Percentiles rank a stretch among this genome's conserved stretches.
Evolutionary conservation across 2,113 vertebrate species (phyloP).

Genomic region (Motacilla alba): DNA sequence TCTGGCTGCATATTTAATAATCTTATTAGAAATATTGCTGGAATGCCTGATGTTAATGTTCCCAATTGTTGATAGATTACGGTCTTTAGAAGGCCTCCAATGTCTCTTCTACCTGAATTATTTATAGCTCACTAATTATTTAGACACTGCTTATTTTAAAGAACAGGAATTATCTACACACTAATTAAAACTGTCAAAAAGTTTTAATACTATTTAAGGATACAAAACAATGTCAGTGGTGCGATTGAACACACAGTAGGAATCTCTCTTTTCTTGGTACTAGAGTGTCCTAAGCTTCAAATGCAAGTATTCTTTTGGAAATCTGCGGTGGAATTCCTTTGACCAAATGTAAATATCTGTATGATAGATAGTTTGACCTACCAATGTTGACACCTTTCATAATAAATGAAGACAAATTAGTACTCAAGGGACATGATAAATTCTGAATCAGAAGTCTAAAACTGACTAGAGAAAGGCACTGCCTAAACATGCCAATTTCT

Average conservation of each 20-base stretch:
- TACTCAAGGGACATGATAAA: not conserved
- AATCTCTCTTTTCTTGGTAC: not conserved
- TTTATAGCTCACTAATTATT: slow-evolving; percentile 15
- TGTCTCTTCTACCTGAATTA: not conserved
- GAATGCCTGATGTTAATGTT: not conserved
- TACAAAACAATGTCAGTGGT: not conserved
- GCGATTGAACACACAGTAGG: not conserved
- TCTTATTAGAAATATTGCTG: not conserved
- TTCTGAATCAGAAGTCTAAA: not conserved
- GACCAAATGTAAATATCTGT: not conserved
- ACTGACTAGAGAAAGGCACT: not conserved
- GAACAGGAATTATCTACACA: not conserved
- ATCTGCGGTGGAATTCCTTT: not conserved
- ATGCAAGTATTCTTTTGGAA: not conserved
- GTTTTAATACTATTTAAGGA: not conserved
- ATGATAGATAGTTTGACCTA: not conserved
- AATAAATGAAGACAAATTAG: not conserved
- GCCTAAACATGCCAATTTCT: not conserved
- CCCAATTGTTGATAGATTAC: not conserved
- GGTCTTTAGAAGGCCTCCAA: not conserved
- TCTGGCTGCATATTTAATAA: slow-evolving; percentile 13
- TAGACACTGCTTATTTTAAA: slow-evolving; percentile 18
- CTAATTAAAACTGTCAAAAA: not conserved
- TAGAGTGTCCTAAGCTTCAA: not conserved
- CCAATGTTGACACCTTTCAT: not conserved